Base-by-base conservation (phyloP, 2,113 vertebrate genomes). In the Eudyptes chrysolophus region DNA sequence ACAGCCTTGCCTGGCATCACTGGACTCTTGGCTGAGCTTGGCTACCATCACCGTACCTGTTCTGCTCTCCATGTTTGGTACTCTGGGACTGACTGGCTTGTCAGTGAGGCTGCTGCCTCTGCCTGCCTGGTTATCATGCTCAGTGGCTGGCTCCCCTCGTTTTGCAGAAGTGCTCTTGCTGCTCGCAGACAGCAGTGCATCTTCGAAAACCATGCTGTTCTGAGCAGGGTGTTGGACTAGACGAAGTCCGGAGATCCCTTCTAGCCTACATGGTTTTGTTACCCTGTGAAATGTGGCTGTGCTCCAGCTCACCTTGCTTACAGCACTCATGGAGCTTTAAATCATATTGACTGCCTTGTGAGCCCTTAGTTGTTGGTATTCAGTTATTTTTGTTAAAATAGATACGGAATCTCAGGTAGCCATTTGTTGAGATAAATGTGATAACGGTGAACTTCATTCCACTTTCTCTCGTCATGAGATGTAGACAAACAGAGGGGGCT, bases 51-150 rank as follows among this genome's bases (percentile, higher is more conserved):
- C 25, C 1, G 0, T 42, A 55, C 16, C 29, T 42, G 16, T 71
- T 68, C 52, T 46, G n/a, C 27, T 77, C 5, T 21, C n/a, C 38
- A 6, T 0, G 0, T 74, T 65, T 60, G 57, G 32, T 77, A 7
- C 36, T 64, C 16, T 55, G 32, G 32, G 34, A 10, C n/a, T 69
- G n/a, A 42, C 20, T 26, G 25, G 16, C 60, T 52, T 61, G 66
- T 64, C 58, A 61, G 11, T 3, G 5, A 55, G 32, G 62, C 42
- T 62, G 46, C 52, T 7, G 1, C 9, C 1, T 57, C 34, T 84
- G 60, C 49, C 55, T 44, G 34, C 49, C 7, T 44, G 4, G 17
- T 69, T 81, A 7, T 27, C 3, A 0, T 64, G 32, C 58, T 51
- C 25, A 17, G 29, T 46, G 61, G 21, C 32, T 64, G 48, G 46